phyloP scores from a whole-genome alignment of 2,888 invertebrate genomes.

The Rambutsinella grinnellia region DNA sequence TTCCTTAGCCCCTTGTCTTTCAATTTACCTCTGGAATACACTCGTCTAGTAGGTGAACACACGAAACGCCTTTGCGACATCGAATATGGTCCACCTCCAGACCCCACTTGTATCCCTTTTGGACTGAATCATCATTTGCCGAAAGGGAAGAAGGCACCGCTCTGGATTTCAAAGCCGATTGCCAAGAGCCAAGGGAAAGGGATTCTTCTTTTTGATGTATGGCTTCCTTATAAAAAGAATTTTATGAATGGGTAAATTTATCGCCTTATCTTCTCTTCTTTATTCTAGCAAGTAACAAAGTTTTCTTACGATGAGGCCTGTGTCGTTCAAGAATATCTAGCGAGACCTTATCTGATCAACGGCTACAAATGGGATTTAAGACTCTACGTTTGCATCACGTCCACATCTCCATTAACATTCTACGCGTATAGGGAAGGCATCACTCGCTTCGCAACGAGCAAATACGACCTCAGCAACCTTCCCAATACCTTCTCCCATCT shows the following conservation, averaged over 20 bases:
- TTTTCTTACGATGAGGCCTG: constrained; percentile 83
- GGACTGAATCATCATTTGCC: constrained; percentile 50
- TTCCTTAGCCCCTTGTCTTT: constrained; percentile 79
- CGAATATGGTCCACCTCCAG: constrained; percentile 45
- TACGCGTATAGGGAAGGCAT: constrained; percentile 92
- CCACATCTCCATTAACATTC: constrained; percentile 86
- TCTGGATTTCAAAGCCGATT: constrained; percentile 90
- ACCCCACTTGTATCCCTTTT: constrained; percentile 39
- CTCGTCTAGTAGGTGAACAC: constrained; percentile 85
- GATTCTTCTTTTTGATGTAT: constrained; percentile 84
- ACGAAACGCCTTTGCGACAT: constrained; percentile 71
- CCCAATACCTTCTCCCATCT: constrained; percentile 88
- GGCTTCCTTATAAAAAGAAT: constrained; percentile 40
- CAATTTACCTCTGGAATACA: constrained; percentile 86
- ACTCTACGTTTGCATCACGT: constrained; percentile 90
- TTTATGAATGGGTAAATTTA: constrained; percentile 22
- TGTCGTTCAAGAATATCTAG: constrained; percentile 85
- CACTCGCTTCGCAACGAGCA: constrained; percentile 85
- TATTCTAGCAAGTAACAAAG: constrained; percentile 80
- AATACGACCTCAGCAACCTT: constrained; percentile 85
- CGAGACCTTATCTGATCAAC: constrained; percentile 83
- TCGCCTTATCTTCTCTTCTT: constrained; percentile 30
- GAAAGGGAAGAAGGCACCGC: constrained; percentile 60
- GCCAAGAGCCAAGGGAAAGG: constrained; percentile 88
- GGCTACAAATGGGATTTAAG: constrained; percentile 94